Evolutionary conservation across 2,113 vertebrate species (phyloP).

Genomic region (Saccopteryx leptura): DNA sequence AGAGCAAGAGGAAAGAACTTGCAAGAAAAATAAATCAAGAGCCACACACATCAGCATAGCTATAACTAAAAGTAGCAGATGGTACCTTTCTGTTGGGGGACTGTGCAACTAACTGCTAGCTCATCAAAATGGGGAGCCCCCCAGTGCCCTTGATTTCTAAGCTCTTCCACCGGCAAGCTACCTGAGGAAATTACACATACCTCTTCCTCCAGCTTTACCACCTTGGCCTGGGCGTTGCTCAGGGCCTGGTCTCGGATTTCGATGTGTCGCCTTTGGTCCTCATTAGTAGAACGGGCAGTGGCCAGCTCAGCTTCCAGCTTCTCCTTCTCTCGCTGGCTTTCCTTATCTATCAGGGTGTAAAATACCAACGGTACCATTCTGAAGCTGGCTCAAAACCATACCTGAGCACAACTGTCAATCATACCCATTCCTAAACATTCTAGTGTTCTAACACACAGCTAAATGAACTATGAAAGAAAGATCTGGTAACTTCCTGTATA

Average conservation of each 20-base stretch:
- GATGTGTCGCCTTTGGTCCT: slow-evolving; percentile 98
- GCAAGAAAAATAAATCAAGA: slow-evolving; percentile 47
- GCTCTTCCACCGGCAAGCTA: background rate
- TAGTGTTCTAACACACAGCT: background rate
- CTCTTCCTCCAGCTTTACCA: slow-evolving; percentile 99
- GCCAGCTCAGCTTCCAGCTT: slow-evolving; percentile 97
- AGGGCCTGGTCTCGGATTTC: slow-evolving; percentile 99
- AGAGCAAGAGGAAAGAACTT: slow-evolving; percentile 33
- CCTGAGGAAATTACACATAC: slow-evolving; percentile 84
- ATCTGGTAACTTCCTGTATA: background rate
- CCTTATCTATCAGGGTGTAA: slow-evolving; percentile 92
- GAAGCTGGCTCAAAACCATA: slow-evolving; percentile 50
- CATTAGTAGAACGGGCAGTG: slow-evolving; percentile 94
- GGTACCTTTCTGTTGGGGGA: background rate
- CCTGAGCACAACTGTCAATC: slow-evolving; percentile 26
- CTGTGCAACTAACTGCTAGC: background rate
- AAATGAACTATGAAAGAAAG: background rate
- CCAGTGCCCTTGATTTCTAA: background rate
- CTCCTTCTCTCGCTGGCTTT: slow-evolving; percentile 96
- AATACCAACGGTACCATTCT: slow-evolving; percentile 12
- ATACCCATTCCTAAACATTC: background rate
- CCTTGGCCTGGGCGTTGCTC: slow-evolving; percentile 98
- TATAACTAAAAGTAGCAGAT: slow-evolving; percentile 23
- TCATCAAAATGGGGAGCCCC: background rate
- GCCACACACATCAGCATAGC: background rate